phyloP scores from a whole-genome alignment of 2,797 vertebrate species.

The Phoeniculus purpureus region DNA sequence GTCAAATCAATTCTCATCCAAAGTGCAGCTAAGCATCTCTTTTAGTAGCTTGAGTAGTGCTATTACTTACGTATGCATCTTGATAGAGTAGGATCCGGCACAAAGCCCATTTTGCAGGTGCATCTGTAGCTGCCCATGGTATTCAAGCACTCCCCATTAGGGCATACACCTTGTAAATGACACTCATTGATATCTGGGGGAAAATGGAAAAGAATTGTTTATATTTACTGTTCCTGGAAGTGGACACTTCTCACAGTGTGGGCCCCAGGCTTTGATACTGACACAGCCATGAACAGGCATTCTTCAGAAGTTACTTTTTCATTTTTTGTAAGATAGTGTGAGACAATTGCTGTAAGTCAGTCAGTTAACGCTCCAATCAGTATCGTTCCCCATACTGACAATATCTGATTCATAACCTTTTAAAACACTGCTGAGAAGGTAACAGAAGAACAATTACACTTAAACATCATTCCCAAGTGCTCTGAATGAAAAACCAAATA shows the following conservation, averaged over 20 bases:
- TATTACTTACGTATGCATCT: slow-evolving; percentile 90
- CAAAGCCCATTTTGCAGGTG: slow-evolving; percentile 89
- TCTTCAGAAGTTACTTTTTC: neutral
- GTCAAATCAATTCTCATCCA: neutral
- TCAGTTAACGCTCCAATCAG: neutral
- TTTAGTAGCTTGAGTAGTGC: neutral
- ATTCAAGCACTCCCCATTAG: slow-evolving; percentile 94
- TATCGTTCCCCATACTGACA: neutral
- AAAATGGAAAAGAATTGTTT: slow-evolving; percentile 23
- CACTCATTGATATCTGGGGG: slow-evolving; percentile 94
- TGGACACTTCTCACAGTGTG: slow-evolving; percentile 94
- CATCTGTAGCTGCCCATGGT: slow-evolving; percentile 95
- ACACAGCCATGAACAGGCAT: neutral
- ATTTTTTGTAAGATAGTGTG: neutral
- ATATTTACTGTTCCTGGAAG: slow-evolving; percentile 87
- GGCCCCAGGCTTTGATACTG: slow-evolving; percentile 92
- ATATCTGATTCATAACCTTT: neutral
- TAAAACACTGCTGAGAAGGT: neutral
- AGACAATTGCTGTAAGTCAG: neutral
- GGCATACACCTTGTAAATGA: slow-evolving; percentile 89
- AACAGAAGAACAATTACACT: neutral
- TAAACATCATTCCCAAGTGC: neutral
- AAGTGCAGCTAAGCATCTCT: neutral
- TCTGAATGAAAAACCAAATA: neutral
- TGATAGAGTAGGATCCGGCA: slow-evolving; percentile 87